Conservation (phyloP, 2,888 invertebrate species). For the Drosophila limbata region DNA sequence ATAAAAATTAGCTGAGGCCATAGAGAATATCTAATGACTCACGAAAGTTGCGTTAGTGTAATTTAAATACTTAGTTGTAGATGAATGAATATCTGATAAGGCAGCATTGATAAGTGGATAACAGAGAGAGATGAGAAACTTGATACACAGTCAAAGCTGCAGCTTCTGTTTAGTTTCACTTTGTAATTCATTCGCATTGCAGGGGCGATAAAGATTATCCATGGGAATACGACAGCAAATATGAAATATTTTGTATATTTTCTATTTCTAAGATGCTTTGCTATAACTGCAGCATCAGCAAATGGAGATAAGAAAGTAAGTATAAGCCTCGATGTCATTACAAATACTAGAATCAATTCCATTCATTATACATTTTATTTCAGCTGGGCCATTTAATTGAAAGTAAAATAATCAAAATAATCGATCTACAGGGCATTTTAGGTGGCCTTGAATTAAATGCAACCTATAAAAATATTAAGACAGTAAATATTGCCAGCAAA, state of each 20-base stretch:
- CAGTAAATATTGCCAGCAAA: conserved; percentile 25
- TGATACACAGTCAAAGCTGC: conserved; percentile 1
- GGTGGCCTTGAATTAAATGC: conserved; percentile 40
- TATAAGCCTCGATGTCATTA: not conserved
- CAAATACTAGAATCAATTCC: not conserved
- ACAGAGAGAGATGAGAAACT: conserved; percentile 19
- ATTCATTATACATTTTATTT: conserved; percentile 4
- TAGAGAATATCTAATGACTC: conserved; percentile 3
- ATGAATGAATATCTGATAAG: conserved; percentile 45
- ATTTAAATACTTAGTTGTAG: conserved; percentile 2
- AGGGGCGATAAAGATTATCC: conserved; percentile 7
- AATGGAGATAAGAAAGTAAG: conserved; percentile 21
- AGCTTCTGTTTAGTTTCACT: conserved; percentile 44
- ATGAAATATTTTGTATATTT: conserved; percentile 13
- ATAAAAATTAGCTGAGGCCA: not conserved
- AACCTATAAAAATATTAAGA: conserved; percentile 44
- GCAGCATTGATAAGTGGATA: conserved; percentile 43
- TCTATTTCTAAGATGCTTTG: conserved; percentile 8
- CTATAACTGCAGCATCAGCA: not conserved
- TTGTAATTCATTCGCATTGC: conserved; percentile 21
- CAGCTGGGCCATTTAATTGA: conserved; percentile 27
- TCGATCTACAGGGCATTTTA: conserved; percentile 40
- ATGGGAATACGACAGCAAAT: conserved; percentile 7
- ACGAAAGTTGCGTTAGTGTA: not conserved
- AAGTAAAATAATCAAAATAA: conserved; percentile 39